Evolutionary conservation across 2,797 vertebrate species (phyloP), one percentile per base, ranked within the genome.

Genomic region (Cirrhinus mrigala): DNA sequence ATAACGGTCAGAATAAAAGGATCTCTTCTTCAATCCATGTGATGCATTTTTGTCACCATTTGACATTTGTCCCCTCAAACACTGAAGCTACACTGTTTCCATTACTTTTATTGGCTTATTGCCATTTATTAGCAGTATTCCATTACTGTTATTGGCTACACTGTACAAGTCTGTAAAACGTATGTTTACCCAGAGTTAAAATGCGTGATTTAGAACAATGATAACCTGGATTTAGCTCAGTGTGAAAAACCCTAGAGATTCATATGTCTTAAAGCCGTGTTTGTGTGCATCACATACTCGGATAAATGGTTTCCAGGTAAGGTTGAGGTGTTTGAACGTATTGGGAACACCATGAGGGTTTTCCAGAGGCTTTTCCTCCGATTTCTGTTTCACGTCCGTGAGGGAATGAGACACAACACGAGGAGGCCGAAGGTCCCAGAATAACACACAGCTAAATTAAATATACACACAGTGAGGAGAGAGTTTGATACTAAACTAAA

Each of bases 401-500:
- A 88, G 82, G 48, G 83, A 27, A 27, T 91, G 86, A 50, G 50
- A 62, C 29, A 29, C 6, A 22, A 16, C 6, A 87, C 91, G 95
- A 0, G 90, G 91, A 33, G 84, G 48, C 88, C 97, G 95, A 88
- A 98, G 92, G 88, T 97, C 96, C 98, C 98, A 99, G 94, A 99
- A 96, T 88, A 96, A 93, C 85, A 98, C 11, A 68, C 93, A 92
- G 86, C 98, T 97, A 84, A 29, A n/a, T 44, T 52, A 79, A 33
- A 87, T 54, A 86, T 37, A 81, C 54, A 64, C 18, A 52, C 18
- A 50, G 46, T 52, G 62, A 46, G 20, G 56, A 58, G 29, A 56
- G 62, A 24, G 48, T 40, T 11, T 22, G 24, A 58, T 37, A 9
- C 33, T 27, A 33, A 48, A n/a, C 44, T 50, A 27, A 40, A 58